Evolutionary conservation across 2,113 vertebrate genomes (phyloP).

Genomic region (Corynorhinus townsendii): DNA sequence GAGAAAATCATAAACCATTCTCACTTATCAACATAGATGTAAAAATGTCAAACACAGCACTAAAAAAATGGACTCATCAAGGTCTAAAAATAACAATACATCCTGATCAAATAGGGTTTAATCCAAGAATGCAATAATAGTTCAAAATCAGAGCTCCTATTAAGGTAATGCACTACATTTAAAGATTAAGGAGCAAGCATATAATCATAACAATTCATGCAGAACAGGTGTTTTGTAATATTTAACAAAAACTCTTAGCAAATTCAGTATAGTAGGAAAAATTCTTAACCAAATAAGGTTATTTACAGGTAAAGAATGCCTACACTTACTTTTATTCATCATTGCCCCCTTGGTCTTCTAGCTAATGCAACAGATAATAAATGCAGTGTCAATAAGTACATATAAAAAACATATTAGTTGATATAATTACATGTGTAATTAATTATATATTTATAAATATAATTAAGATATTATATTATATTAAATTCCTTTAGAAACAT

Average conservation of each 20-base stretch:
- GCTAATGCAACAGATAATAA: background rate
- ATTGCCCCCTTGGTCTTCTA: background rate
- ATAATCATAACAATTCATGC: slow-evolving; percentile 4
- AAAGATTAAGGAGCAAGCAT: slow-evolving; percentile 11
- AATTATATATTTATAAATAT: background rate
- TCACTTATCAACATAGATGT: background rate
- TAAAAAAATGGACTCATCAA: background rate
- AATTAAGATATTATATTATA: background rate
- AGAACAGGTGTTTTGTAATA: slow-evolving; percentile 22
- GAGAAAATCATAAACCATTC: slow-evolving; percentile 18
- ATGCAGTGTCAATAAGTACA: background rate
- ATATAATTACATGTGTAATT: background rate
- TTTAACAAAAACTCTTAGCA: background rate
- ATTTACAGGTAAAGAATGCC: background rate
- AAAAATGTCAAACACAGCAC: slow-evolving; percentile 21
- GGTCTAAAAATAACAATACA: slow-evolving; percentile 30
- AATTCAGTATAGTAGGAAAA: background rate
- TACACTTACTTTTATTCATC: background rate
- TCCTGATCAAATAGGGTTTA: background rate
- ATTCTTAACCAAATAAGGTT: background rate
- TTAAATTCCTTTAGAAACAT: background rate
- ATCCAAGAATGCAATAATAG: background rate
- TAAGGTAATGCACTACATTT: background rate
- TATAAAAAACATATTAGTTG: background rate
- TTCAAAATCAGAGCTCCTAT: slow-evolving; percentile 8